Evolutionary conservation across 2,888 invertebrate genomes (phyloP), one percentile per base, ranked within the genome.

Genomic region (Trissoscelio sp.): DNA sequence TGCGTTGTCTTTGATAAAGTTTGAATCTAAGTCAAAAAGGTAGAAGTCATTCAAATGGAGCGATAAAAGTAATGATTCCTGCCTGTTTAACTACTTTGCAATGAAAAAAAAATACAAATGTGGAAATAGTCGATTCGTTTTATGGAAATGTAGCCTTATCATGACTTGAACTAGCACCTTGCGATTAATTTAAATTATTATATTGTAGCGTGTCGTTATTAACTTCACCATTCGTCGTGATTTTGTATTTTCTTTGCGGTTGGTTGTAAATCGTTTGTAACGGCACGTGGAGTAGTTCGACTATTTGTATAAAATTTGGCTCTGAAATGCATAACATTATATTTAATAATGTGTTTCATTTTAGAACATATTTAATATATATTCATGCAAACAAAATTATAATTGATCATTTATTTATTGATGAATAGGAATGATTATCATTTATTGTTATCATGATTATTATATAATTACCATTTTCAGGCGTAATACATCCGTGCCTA

Each of bases 231-330:
- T 91, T 91, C 72, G 91, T 89, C 75, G 90, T 86, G 86, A 91
- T 88, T 89, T 92, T 92, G 86, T 89, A 88, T 85, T 91, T 91
- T 83, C 91, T 90, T 85, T 91, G 92, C 72, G 93, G 93, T 92
- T 93, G 93, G 87, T 93, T 94, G 92, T 97, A 97, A 86, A 97
- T 94, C 55, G 95, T 95, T 91, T 97, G 97, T 85, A 97, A 92
- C 48, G 97, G 97, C 85, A 97, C 96, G 90, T 97, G 97, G 51
- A 97, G 93, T 79, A 97, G 92, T 92, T 97, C 97, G 87, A 97
- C 95, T 87, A 97, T 93, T 92, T 96, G 94, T 85, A 96, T 95
- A 90, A 95, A 97, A 92, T 96, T 95, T 67, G 95, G 94, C 92
- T 97, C 97, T 97, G 93, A 94, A 34, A 53, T n/a, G n/a, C n/a